Evolutionary conservation across 2,113 vertebrate species (phyloP).

Genomic region (Ictalurus furcatus): DNA sequence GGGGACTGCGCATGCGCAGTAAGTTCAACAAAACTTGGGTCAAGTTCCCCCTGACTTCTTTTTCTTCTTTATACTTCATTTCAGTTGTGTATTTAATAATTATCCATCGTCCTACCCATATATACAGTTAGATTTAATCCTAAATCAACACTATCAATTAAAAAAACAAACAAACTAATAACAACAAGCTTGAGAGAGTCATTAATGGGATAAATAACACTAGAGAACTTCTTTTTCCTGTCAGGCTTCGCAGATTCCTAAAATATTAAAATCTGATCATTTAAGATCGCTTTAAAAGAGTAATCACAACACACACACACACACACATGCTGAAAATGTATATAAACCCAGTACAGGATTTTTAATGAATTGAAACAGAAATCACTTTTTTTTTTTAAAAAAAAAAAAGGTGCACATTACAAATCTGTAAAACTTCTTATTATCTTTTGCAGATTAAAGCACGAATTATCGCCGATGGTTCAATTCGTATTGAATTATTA

Average conservation of each 20-base stretch:
- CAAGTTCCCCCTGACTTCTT: background rate
- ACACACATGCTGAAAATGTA: background rate
- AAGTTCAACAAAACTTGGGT: background rate
- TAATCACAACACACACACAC: background rate
- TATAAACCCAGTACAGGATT: background rate
- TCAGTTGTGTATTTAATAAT: background rate
- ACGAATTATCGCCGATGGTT: background rate
- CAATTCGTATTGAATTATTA: background rate
- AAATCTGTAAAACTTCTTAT: background rate
- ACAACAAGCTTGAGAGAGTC: background rate
- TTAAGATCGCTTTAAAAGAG: background rate
- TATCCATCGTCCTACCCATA: background rate
- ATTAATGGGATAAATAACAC: background rate
- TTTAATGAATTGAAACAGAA: background rate
- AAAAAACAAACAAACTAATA: too few relatives aligned
- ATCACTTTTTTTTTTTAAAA: background rate
- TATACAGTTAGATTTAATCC: background rate
- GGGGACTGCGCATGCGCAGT: conserved; percentile 2
- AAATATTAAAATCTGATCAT: background rate
- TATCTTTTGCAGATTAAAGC: background rate
- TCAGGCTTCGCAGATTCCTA: background rate
- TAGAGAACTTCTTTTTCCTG: background rate
- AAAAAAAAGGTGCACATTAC: background rate
- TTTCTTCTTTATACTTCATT: background rate
- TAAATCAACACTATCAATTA: background rate